Conservation (phyloP, 2,797 vertebrate species). For the Pseudotriccus pelzelni region DNA sequence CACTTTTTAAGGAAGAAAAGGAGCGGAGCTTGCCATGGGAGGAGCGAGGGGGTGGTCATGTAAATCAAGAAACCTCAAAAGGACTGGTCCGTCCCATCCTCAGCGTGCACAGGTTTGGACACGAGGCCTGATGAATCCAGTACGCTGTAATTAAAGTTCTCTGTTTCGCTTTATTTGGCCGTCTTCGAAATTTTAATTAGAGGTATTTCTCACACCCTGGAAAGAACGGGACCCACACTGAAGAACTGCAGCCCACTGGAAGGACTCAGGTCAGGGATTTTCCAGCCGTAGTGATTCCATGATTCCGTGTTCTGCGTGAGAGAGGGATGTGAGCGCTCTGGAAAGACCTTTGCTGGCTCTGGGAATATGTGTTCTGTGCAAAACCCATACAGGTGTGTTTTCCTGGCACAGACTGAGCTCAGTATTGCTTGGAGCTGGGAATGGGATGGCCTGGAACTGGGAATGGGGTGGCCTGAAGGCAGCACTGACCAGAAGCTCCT, state of each 20-base stretch:
- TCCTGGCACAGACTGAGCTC: neutral
- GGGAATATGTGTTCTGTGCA: neutral
- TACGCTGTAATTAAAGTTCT: too few relatives aligned
- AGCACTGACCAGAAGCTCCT: neutral
- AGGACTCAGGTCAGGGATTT: neutral
- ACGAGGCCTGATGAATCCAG: too few relatives aligned
- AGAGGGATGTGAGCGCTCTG: neutral
- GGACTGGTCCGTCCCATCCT: too few relatives aligned
- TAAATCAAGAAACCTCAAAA: too few relatives aligned
- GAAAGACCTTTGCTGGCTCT: neutral
- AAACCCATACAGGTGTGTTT: accelerated
- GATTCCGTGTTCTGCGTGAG: neutral
- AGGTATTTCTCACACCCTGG: too few relatives aligned
- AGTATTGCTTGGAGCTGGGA: neutral
- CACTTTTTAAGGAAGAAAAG: too few relatives aligned
- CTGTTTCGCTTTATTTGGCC: too few relatives aligned
- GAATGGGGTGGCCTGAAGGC: neutral
- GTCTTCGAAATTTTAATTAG: too few relatives aligned
- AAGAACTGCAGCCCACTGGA: neutral
- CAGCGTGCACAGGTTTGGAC: too few relatives aligned
- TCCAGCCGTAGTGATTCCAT: neutral
- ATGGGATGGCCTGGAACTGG: neutral
- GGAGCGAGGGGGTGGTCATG: too few relatives aligned
- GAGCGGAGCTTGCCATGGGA: too few relatives aligned
- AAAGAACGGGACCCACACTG: neutral